Evolutionary conservation across 2,113 vertebrate genomes (phyloP), one percentile per base, ranked within the genome.

Genomic region (Piaya cayana): DNA sequence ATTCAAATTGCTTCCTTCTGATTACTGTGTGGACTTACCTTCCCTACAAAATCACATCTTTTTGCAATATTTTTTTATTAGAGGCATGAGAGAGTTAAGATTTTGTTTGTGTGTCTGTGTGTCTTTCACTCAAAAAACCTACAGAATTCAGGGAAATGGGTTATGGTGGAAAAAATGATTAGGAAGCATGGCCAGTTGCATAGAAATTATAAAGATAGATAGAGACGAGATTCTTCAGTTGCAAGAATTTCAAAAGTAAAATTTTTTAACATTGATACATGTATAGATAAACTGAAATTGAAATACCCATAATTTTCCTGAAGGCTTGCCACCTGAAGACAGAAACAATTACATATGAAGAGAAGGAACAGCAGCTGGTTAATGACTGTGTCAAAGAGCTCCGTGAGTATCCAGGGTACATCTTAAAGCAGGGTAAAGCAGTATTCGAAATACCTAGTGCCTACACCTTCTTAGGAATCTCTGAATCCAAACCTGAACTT

Each of bases 341-440:
- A 39, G 99, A 99, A 98, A 99, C 99, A 11, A 97, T 99, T 95
- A 99, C 98, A 3, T 99, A 99, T 8, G 99, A 99, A 94, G 99
- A 99, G 91, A 99, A 99, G 95, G 99, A 99, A 32, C 99, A 99
- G 90, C 99, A 99, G 94, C 98, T 99, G 34, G 99, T 99, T 70
- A 99, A 94, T 82, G 99, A 99, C 97, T 99, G 99, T 82, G 99
- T 99, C 68, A 99, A 99, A 96, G 99, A 99, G 91, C 98, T 99
- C n/a, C 98, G 99, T 99, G 96, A 98, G 98, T 99, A 92, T 93
- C 62, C 32, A 80, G 56, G 52, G n/a, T 52, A 11, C 43, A 16
- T 75, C 58, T 82, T 91, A n/a, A n/a, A n/a, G 37, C 45, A 70
- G 5, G 29, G 17, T 32, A 88, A 60, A 60, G 79, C 32, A 25